phyloP scores from a whole-genome alignment of 2,888 invertebrate species.

The Scelioninae gen. 2 region DNA sequence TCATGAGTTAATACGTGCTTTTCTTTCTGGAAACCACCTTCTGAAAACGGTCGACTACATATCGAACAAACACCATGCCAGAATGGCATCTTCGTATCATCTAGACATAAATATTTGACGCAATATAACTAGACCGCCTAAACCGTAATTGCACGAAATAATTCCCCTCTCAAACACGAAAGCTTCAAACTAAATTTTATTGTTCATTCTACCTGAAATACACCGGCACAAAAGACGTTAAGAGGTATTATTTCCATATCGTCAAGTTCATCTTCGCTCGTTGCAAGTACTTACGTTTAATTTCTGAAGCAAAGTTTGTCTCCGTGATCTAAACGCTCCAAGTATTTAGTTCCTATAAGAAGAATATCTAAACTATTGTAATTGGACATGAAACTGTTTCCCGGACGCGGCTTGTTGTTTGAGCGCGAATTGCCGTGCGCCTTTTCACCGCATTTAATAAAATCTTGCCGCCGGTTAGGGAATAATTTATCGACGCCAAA shows the following conservation, averaged over 20 bases:
- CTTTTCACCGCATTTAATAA: constrained; percentile 6
- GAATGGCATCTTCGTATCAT: too few relatives aligned
- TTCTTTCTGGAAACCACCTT: too few relatives aligned
- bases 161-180: constrained; percentile 15
- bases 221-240: constrained; percentile 27
- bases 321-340: constrained; percentile 34
- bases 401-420: background rate
- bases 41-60: too few relatives aligned
- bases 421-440: background rate
- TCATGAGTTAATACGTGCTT: too few relatives aligned
- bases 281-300: constrained; percentile 34
- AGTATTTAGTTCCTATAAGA: constrained; percentile 4
- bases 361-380: constrained; percentile 21
- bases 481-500: constrained; percentile 42
- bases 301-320: constrained; percentile 33
- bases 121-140: constrained; percentile 17
- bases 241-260: constrained; percentile 39
- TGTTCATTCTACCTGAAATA: constrained; percentile 26
- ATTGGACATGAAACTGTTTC: constrained; percentile 19
- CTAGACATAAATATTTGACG: constrained; percentile 23
- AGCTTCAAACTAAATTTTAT: constrained; percentile 34
- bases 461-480: constrained; percentile 12
- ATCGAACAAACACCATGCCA: too few relatives aligned
- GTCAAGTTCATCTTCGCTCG: constrained; percentile 23
- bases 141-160: constrained; percentile 7